Evolutionary conservation across 2,113 vertebrate genomes (phyloP), one percentile per base, ranked within the genome.

Genomic region (Galbula dea): DNA sequence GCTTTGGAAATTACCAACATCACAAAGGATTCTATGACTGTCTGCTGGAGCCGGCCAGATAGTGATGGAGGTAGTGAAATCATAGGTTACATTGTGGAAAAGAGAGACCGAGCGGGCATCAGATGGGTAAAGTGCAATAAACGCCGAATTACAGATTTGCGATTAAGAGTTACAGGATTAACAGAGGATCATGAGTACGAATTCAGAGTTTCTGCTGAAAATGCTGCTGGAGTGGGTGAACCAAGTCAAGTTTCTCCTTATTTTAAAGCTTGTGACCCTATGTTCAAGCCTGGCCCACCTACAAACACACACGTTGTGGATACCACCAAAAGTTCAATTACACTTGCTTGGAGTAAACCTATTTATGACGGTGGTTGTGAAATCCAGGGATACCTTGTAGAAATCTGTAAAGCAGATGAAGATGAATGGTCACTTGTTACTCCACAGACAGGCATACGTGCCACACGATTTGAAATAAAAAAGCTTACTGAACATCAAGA

Each of bases 91-190:
- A 98, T 99, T 71, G 97, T 99, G 83, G 99, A 99, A 96, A 99
- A 99, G 91, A 98, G 99, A 98, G 99, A 99, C 95, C 98, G 98
- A 98, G 97, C 98, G 77, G 99, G 99, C 93, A 98, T 99, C 76
- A 98, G 99, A 63, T 99, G 99, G 99, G 98, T 99, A 90, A 99
- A 99, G 97, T 99, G 99, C 95, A 99, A 99, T 97, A 99, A 99
- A 97, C 99, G 98, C 39, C 98, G 98, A 95, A 98, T 99, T 93
- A 99, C 98, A 95, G 99, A 99, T 94, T 95, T 99, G 88, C 98
- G 99, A 78, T 98, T 99, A 86, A 98, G 99, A 98, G 98, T 99
- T 73, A 99, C 98, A 72, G 99, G 98, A 76, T 96, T 99, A 91
- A 98, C 99, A 95, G 99, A 99, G 95, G 99, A 99, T 80, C 99